Percentiles rank a stretch among this genome's conserved stretches.
Conservation (phyloP, 2,113 vertebrate species). For the Nothocercus nigrocapillus region DNA sequence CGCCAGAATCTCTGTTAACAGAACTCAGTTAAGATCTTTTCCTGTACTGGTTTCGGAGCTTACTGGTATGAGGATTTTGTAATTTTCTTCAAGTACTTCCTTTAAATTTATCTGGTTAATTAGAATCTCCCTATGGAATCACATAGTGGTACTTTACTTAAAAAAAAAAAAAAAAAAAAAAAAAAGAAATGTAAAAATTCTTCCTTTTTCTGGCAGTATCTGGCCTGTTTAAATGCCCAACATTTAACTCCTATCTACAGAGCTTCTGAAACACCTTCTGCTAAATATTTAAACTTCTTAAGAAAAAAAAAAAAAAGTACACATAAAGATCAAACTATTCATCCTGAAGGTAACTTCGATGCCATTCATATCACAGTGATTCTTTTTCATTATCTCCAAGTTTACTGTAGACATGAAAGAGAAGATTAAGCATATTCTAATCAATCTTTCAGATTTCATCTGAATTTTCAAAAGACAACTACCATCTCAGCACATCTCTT, state of each 20-base stretch:
- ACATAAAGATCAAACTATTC: no score
- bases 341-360: no score
- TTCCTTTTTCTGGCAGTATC: background rate
- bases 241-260: background rate
- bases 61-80: background rate
- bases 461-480: background rate
- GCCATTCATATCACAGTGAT: background rate
- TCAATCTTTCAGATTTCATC: background rate
- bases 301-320: background rate
- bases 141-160: background rate
- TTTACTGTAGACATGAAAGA: fast-evolving
- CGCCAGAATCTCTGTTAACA: background rate
- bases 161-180: background rate
- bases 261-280: fast-evolving
- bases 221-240: background rate
- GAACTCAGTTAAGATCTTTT: background rate
- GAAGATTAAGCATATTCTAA: background rate
- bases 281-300: background rate
- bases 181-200: background rate
- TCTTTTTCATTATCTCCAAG: background rate
- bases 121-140: background rate
- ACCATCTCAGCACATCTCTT: background rate
- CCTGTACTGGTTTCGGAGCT: background rate
- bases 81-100: background rate
- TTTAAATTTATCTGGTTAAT: background rate